Evolutionary conservation across 2,113 vertebrate genomes (phyloP), one percentile per base, ranked within the genome.

Genomic region (Mystacornis crossleyi): DNA sequence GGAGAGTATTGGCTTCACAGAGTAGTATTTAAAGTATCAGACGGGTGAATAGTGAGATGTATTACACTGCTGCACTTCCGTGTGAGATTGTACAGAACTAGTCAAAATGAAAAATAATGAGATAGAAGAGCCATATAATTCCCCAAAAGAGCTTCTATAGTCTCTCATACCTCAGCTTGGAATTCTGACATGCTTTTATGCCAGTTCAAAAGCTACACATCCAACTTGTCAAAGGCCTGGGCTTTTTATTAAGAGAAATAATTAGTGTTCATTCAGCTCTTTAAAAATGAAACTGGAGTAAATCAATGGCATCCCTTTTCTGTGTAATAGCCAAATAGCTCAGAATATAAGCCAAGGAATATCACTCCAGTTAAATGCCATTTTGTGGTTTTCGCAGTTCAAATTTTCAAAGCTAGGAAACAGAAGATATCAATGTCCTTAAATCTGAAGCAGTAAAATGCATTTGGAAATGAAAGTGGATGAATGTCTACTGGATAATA

Each of bases 1-100:
- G 48, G 34, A 67, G 19, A 48, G 28, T 36, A 38, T 2, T 79
- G 47, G 5, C 17, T 51, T 71, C 0, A 0, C 43, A 62, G 10
- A 40, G 11, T 6, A 58, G 26, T 45, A 53, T 72, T 91, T 85
- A 75, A 85, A 85, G 29, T 20, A 61, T 36, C 21, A 62, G 26
- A 40, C 36, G 71, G 43, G 14, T 51, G 23, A 43, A 86, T 29
- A 45, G 29, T 74, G 53, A 87, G 26, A 17, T 48, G 10, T 28
- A 51, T 60, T 84, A 18, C 23, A 29, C 18, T 55, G 29, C 20
- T 78, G 14, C 4, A 5, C 19, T 71, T 85, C 4, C 8, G 14
- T 1, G 2, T 43, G 29, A 4, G 11, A 10, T 74, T 51, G 53
- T 74, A 75, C 34, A 94, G 61, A 79, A 66, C 28, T 24, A 43